Base-by-base conservation (phyloP, 2,797 vertebrate species). In the Gouania willdenowi region DNA sequence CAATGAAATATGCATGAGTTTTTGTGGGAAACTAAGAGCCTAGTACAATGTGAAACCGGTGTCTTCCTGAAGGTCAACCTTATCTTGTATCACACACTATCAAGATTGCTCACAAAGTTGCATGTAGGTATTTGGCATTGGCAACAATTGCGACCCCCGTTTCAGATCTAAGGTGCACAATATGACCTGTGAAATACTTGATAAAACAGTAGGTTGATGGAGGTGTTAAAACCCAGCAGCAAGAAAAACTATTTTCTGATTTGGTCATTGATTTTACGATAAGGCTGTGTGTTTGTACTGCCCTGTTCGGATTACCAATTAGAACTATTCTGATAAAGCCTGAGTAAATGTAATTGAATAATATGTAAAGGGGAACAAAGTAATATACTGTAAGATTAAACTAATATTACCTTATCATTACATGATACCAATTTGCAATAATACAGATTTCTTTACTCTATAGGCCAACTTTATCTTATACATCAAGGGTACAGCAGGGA, bases 1-100 rank as follows among this genome's bases (percentile, higher is more conserved):
- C 24, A 65, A n/a, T 80, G 34, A 63, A 70, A 80, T 71, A 70
- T 69, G 33, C 43, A 75, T 56, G 27, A 16, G 26, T 13, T 57
- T 27, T 22, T 49, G 50, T 39, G 41, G 36, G 33, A 38, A 18
- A 30, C 28, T 30, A 48, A 48, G 17, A 30, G 27, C 20, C n/a
- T 3, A 1, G n/a, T 31, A 61, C 41, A 50, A 46, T 54, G 33
- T 49, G 55, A 60, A 34, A 43, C 22, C 29, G 4, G 37, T 26
- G 38, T 40, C 4, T 22, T 33, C 34, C 42, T 51, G 63, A 72
- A 79, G 71, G 76, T 83, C 67, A 56, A 9, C 20, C 13, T 42
- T 24, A 46, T 60, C 34, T 50, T 23, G n/a, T n/a, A n/a, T n/a
- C n/a, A n/a, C n/a, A 38, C 29, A 56, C 35, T 31, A 21, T 63